Conservation (phyloP, 2,888 invertebrate genomes). For the Cephus rjabovi region DNA sequence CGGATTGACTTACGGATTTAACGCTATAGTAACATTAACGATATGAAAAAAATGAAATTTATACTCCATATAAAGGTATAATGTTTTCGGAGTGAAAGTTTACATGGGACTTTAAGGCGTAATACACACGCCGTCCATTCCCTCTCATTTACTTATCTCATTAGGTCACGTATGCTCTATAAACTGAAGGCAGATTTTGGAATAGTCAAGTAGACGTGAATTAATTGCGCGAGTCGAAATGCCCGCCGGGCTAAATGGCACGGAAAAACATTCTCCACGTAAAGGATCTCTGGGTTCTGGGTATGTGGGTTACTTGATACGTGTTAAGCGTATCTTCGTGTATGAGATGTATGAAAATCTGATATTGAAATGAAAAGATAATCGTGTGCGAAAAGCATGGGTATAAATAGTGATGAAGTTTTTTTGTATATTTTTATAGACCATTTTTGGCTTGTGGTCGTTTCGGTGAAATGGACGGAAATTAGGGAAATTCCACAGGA, state of each 20-base stretch:
- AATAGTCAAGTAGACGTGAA: conserved; percentile 31
- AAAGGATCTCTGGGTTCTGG: not conserved
- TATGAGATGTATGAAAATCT: not conserved
- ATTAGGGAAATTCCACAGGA: not conserved
- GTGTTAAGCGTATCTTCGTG: not conserved
- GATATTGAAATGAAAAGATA: not conserved
- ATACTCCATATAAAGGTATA: not conserved
- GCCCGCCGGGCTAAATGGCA: not conserved
- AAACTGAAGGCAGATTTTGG: conserved; percentile 10
- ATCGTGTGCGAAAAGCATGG: not conserved
- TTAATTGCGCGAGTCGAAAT: conserved; percentile 24
- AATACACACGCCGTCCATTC: not conserved
- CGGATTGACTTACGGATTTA: not conserved
- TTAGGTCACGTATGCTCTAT: not conserved
- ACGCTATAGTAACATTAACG: not conserved
- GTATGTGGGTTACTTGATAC: not conserved
- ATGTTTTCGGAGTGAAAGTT: not conserved
- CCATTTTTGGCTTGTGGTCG: not conserved
- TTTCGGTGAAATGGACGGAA: not conserved
- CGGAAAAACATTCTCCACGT: not conserved
- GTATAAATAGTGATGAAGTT: no score
- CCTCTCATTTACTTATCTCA: not conserved
- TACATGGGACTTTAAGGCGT: not conserved
- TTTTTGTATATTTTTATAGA: not conserved
- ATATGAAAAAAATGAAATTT: not conserved